Conservation (phyloP, 2,113 vertebrate genomes). For the Hippoglossus stenolepis region DNA sequence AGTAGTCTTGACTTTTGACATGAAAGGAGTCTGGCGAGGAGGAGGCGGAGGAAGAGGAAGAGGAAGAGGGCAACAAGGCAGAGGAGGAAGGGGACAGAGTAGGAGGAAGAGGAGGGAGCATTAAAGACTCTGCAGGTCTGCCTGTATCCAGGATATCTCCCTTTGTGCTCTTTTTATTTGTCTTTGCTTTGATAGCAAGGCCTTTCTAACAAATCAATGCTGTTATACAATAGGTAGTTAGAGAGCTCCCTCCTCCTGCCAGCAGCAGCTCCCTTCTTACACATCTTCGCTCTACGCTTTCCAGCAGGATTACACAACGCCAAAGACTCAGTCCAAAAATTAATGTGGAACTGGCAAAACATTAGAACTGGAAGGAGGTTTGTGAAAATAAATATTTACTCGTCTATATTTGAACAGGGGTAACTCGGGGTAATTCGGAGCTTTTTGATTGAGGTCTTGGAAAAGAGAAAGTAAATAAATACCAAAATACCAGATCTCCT, state of each 20-base stretch:
- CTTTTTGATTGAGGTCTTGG: conserved; percentile 18
- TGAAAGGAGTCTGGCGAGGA: conserved; percentile 35
- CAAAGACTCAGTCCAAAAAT: conserved; percentile 36
- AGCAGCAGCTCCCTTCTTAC: conserved; percentile 47
- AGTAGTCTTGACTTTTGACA: conserved; percentile 56
- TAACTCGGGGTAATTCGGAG: conserved; percentile 19
- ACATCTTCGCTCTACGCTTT: conserved; percentile 46
- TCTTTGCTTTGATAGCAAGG: conserved; percentile 63
- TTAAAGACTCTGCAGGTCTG: conserved; percentile 44
- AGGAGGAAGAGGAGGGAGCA: conserved; percentile 38
- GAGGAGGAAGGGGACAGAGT: conserved; percentile 24
- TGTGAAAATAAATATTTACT: conserved; percentile 53
- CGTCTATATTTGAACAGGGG: conserved; percentile 37
- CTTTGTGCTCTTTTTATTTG: conserved; percentile 55
- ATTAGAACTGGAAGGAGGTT: conserved; percentile 33
- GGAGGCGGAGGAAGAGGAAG: conserved; percentile 22
- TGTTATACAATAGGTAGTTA: conserved; percentile 75
- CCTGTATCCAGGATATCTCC: conserved; percentile 42
- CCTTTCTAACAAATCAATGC: conserved; percentile 70
- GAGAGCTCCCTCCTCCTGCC: conserved; percentile 41
- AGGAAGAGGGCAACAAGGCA: conserved; percentile 1
- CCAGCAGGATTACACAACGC: conserved; percentile 62
- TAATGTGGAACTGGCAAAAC: conserved; percentile 51
- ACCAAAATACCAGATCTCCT: conserved; percentile 16
- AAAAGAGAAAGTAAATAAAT: conserved; percentile 39